These are phyloP conservation scores for Xiphias gladius DNA, from an alignment of 2,113 vertebrate species.

Conservation along the genomic window DNA sequence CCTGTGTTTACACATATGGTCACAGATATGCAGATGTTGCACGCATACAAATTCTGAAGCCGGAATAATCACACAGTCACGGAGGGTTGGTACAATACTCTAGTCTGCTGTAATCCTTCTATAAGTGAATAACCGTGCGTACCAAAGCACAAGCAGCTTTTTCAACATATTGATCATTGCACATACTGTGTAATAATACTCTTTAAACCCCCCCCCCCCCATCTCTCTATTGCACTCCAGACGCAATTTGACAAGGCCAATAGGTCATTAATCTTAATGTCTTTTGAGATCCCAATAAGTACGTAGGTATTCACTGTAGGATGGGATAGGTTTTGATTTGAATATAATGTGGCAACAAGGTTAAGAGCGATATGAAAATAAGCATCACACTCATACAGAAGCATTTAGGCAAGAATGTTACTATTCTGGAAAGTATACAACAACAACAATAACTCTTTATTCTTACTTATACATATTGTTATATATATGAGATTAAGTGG, in stretches of 20 bases:
- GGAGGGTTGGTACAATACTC: background rate
- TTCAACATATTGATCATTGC: background rate
- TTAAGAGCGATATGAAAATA: background rate
- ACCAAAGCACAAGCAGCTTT: background rate
- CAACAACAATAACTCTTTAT: no score
- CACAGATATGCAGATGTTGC: background rate
- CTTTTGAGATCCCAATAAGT: background rate
- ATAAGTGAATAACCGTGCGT: background rate
- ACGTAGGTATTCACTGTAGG: background rate
- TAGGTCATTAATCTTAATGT: background rate
- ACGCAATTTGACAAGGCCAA: background rate
- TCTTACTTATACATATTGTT: no score
- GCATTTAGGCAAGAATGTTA: background rate
- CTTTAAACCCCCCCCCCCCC: no score
- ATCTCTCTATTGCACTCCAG: background rate
- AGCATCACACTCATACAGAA: background rate
- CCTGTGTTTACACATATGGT: background rate
- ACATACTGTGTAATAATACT: background rate
- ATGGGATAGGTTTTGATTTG: background rate
- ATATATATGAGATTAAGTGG: no score
- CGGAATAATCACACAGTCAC: constrained; percentile 1
- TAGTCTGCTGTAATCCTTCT: background rate
- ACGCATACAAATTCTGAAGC: background rate
- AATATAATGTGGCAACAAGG: background rate
- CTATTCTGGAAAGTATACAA: no score